Evolutionary conservation across 2,888 invertebrate species (phyloP), one percentile per base, ranked within the genome.

Genomic region (Onchidella celtica): DNA sequence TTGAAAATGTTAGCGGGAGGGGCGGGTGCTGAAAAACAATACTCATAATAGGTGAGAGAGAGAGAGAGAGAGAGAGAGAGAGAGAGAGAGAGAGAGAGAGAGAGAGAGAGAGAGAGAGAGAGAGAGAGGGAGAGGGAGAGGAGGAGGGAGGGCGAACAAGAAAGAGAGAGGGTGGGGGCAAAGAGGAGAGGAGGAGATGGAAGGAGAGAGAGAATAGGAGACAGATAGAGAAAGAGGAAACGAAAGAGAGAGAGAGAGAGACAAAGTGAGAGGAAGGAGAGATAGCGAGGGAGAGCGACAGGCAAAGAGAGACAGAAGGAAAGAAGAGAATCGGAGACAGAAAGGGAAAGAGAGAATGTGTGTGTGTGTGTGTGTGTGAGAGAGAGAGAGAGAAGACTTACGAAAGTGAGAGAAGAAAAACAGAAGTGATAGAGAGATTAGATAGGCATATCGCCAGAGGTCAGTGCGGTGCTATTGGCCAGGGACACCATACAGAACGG

Each of bases 111-210:
- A n/a, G n/a, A n/a, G n/a, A n/a, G 27, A n/a, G 34, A 77, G 40
- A 77, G 36, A 29, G 4, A 40, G 34, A 61, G 27, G 32, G n/a
- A 68, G 68, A 55, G 29, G 27, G 24, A 77, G 73, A 29, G 27
- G 29, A 32, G 73, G 73, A 80, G 27, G 47, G n/a, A 66, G 73
- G 66, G 36, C 24, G 55, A 65, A 66, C 4, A 24, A 73, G 47
- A 66, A 36, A 66, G 29, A 47, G 32, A 47, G 24, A 24, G 27
- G 68, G 36, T 24, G 24, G 21, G 36, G 68, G 57, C 59, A 14
- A 36, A 38, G 47, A 59, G 24, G 34, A 65, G 27, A 47, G 24
- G 32, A 24, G 36, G n/a, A 40, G 24, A 27, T 36, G 55, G 47
- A 47, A 24, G 17, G 55, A 34, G 34, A 65, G 72, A 79, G 24